Base-by-base conservation (phyloP, 2,797 vertebrate species). In the Oreortyx pictus region DNA sequence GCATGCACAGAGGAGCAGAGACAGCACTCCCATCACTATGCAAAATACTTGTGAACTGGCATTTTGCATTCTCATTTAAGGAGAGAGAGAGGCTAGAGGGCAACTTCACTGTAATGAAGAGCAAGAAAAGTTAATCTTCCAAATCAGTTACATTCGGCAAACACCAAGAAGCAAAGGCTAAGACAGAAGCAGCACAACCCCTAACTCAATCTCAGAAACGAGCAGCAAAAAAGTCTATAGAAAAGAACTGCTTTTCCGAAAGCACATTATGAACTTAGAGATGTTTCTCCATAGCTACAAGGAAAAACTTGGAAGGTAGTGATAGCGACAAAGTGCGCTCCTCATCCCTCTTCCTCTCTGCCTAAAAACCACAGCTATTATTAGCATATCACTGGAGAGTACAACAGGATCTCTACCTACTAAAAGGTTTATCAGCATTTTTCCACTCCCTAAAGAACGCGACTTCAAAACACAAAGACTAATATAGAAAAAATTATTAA, bases 311-410 rank as follows among this genome's bases (percentile, higher is more conserved):
- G 62, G 77, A 93, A 39, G 37, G 49, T 44, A 89, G 7, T 43
- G 66, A 50, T 5, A 72, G 46, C 11, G 59, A 86, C 62, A 93
- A 86, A 89, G 50, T 16, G 59, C 3, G 57, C 52, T 59, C 90
- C 85, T 85, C 85, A 81, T 85, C 75, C 90, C 68, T 85, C 88
- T 86, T 87, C 79, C 49, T 68, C 68, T 78, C 73, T 57, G 89
- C 79, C 92, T 86, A 70, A 92, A 95, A 88, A 39, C 3, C 35
- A 56, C 9, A 43, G 70, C 89, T 95, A 94, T 88, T 93, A 96
- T 83, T 60, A 88, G 85, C 50, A 66, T 46, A 33, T 73, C 76
- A 44, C 76, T 78, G 85, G 81, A 89, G 89, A 70, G 54, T 66
- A 85, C 19, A 89, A 66, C 73, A 88, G 68, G 80, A 95, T 93